Evolutionary conservation across 2,888 invertebrate genomes (phyloP), one percentile per base, ranked within the genome.

Genomic region (Drosophila mayaguana): DNA sequence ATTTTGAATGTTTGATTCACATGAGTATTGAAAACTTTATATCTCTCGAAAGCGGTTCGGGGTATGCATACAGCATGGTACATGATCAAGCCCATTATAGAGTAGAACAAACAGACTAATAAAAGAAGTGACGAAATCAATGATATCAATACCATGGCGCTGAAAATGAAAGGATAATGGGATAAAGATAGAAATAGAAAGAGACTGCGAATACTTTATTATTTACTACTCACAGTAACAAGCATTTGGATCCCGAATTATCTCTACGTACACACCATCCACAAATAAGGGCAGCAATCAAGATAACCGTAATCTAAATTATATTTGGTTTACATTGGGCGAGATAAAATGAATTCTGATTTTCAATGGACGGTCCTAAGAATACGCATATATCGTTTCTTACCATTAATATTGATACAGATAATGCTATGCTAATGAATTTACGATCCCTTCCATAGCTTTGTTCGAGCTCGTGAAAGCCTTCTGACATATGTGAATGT

Each of bases 401-500:
- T 36, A 36, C 94, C 79, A 96, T 91, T 55, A 97, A 93, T 71
- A 97, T 93, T 70, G 96, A 94, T 63, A 95, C 94, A 86, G 96
- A 95, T 56, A 97, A 94, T 16, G 94, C 96, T 57, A 97, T 93
- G 25, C 96, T 96, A 20, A 54, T 20, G 9, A 36, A 0, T 34
- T 43, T 34, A 1, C 75, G 61, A 38, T 71, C 50, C 11, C 12
- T 3, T 11, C 67, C 63, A 20, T 59, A 59, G 42, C 36, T 3
- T 42, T 20, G 20, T 64, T 51, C 12, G 48, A 76, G 40, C 12
- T 67, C 64, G 8, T 55, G 61, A 25, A 64, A 74, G 11, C 25
- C n/a, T 11, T 64, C 38, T 2, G 61, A 25, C 8, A 54, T 16
- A 4, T 18, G 50, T 8, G 42, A 2, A 9, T 57, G 67, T 12